These are phyloP conservation scores for Microplitis demolitor DNA, from an alignment of 1,140 invertebrate species.

Conservation along the genomic window DNA sequence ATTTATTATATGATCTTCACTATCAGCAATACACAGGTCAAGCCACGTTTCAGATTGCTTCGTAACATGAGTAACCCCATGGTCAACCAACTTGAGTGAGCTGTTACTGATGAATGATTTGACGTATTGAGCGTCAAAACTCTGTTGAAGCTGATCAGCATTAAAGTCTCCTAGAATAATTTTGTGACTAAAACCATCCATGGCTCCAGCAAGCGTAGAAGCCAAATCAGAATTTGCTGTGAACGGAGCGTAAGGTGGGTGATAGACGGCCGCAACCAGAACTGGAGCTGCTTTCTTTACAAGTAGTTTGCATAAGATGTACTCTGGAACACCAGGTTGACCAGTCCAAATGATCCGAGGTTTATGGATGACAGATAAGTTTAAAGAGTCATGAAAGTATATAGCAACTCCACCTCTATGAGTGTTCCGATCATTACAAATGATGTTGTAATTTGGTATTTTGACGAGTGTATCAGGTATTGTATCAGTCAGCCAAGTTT, in stretches of 20 bases:
- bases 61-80: not conserved
- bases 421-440: not conserved
- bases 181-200: not conserved
- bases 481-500: conserved; percentile 3
- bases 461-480: not conserved
- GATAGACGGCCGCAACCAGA: conserved; percentile 4
- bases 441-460: not conserved
- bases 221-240: not conserved
- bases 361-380: not conserved
- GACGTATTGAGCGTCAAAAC: not conserved
- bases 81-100: not conserved
- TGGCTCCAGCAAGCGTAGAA: not conserved
- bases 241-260: conserved; percentile 10
- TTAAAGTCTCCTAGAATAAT: not conserved
- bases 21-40: no score
- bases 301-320: not conserved
- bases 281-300: not conserved
- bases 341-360: not conserved
- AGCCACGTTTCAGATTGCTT: not conserved
- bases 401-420: conserved; percentile 17
- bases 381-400: not conserved
- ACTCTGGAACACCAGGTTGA: not conserved
- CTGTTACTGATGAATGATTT: not conserved
- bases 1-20: no score
- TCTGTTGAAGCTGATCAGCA: no score